A percentile compares a stretch with the other conserved stretches of the same genome.
These are phyloP conservation scores for Macropus fuliginosus DNA, from an alignment of 2,797 vertebrate species.

Conservation along the genomic window DNA sequence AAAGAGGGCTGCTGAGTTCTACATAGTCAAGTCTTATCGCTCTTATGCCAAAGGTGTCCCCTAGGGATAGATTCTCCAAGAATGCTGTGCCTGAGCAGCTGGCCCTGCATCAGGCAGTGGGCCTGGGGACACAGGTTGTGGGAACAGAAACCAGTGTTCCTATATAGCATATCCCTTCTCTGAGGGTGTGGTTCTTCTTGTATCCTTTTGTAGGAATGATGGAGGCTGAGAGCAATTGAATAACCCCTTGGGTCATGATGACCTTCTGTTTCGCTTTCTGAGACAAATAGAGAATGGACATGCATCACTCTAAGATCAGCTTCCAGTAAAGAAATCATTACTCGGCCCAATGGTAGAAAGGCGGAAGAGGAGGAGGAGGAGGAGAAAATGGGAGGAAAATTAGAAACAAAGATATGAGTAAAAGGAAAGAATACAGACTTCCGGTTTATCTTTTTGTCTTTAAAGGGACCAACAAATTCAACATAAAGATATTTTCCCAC, in stretches of 20 bases:
- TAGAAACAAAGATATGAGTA: not conserved
- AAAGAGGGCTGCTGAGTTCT: not conserved
- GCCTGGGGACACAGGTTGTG: not conserved
- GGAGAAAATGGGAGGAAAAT: not conserved
- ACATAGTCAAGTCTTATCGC: not conserved
- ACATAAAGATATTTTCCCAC: not conserved
- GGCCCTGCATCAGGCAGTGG: not conserved
- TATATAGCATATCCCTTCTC: not conserved
- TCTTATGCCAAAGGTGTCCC: not conserved
- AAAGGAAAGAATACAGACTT: not conserved
- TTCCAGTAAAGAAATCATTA: not conserved
- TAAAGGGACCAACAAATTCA: not conserved
- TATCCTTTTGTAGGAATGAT: not conserved
- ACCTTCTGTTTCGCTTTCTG: not conserved
- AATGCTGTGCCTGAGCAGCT: not conserved
- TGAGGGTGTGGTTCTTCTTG: not conserved
- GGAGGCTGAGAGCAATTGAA: not conserved
- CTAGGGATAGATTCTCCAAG: not conserved
- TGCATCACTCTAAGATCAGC: not conserved
- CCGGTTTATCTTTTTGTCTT: not conserved
- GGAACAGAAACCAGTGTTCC: not conserved
- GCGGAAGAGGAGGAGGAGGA: not conserved
- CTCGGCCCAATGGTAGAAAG: not conserved
- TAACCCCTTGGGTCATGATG: not conserved
- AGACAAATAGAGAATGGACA: not conserved